A percentile compares a stretch with the other conserved stretches of the same genome.
These are phyloP conservation scores for Ibidorhyncha struthersii DNA, from an alignment of 2,113 vertebrate species.

Conservation along the genomic window DNA sequence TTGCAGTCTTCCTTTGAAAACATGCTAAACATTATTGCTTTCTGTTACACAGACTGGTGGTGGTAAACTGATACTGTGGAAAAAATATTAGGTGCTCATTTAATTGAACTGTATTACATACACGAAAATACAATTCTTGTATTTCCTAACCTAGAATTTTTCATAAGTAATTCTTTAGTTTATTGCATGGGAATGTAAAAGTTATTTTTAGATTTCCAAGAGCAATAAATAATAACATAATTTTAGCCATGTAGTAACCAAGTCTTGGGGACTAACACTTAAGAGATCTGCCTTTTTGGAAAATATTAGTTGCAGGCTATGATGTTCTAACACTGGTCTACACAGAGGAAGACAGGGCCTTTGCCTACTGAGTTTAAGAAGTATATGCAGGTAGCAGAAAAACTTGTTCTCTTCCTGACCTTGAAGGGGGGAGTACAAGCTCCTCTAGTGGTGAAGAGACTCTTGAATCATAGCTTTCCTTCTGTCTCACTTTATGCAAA, in stretches of 20 bases:
- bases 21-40: neutral
- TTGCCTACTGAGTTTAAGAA: neutral
- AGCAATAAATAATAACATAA: neutral
- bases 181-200: neutral
- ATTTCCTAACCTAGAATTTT: neutral
- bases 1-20: neutral
- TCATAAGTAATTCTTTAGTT: neutral
- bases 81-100: neutral
- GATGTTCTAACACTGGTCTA: neutral
- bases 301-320: neutral
- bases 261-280: neutral
- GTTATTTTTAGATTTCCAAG: neutral
- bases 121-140: neutral
- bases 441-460: neutral
- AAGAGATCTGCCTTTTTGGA: neutral
- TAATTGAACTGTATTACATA: neutral
- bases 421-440: neutral
- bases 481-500: neutral
- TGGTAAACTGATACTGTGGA: neutral
- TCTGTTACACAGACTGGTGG: neutral
- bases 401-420: neutral
- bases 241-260: neutral
- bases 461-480: neutral
- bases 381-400: neutral
- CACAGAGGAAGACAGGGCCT: neutral